Base-by-base conservation (phyloP, 2,888 invertebrate genomes). In the Hofmannophila pseudospretella region DNA sequence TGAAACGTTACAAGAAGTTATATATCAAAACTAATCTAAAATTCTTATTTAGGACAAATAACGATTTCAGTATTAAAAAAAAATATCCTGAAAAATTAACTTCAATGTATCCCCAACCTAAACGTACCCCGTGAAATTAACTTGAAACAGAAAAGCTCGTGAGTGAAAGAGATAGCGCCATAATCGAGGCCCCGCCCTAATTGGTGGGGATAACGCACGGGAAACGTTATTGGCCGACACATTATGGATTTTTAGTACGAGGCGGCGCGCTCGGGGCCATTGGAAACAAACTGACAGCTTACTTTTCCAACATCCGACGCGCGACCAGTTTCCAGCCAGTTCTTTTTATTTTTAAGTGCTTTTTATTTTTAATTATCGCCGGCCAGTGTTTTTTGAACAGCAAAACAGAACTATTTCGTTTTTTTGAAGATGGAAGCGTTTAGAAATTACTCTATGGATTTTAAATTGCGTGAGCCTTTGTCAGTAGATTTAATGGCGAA, bases 191-290 rank as follows among this genome's bases (percentile, higher is more conserved):
- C 68, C 70, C 82, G 82, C 84, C 82, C 73, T 67, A 53, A 67
- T 64, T 64, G 72, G 80, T 65, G 78, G 81, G 84, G 79, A 66
- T 66, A 55, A 56, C 58, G 61, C 59, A 59, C 49, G 54, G 48
- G 60, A 53, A 44, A 45, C 68, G 73, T 79, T 72, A 85, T 84
- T 82, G 85, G 85, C 52, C 54, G 64, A 51, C 55, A 60, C 64
- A 72, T 82, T 85, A 82, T 82, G 66, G 84, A 84, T 82, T 85
- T 82, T 82, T 77, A 74, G 71, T 70, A 53, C 47, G 53, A 71
- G 67, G 67, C 67, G 67, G 55, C 45, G 49, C 41, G 33, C 19
- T 45, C n/a, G 49, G 53, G 41, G 30, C 47, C 41, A 58, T 56
- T 58, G 62, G 67, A 63, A 71, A 68, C 67, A 60, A 62, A 66